Percentiles rank a stretch among this genome's conserved stretches.
Conservation (phyloP, 2,888 invertebrate species). For the Chloroclysta siterata region DNA sequence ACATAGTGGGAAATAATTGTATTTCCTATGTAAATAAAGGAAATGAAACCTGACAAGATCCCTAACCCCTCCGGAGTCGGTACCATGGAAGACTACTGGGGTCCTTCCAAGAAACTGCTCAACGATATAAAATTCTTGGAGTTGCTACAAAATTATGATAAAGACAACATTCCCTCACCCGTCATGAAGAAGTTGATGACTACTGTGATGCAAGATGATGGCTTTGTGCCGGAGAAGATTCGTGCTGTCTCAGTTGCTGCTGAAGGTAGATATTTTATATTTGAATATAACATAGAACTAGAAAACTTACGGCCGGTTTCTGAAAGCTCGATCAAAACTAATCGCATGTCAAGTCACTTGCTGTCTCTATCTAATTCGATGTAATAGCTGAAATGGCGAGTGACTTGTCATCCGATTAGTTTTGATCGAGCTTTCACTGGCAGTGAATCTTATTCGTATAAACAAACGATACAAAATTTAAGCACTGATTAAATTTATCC, state of each 20-base stretch:
- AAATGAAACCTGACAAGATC: slow-evolving; percentile 94
- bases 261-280: slow-evolving; percentile 88
- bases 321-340: too few species aligned
- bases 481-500: too few species aligned
- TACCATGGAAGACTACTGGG: slow-evolving; percentile 96
- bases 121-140: slow-evolving; percentile 97
- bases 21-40: slow-evolving; percentile 60
- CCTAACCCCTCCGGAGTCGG: slow-evolving; percentile 93
- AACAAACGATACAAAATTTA: too few species aligned
- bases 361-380: too few species aligned
- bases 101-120: slow-evolving; percentile 93
- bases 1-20: background rate
- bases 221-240: slow-evolving; percentile 96
- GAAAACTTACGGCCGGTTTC: too few species aligned
- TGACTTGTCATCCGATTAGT: too few species aligned
- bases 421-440: too few species aligned
- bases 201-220: slow-evolving; percentile 92
- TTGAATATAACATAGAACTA: too few species aligned
- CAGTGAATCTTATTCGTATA: background rate
- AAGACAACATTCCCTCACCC: slow-evolving; percentile 94
- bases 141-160: slow-evolving; percentile 93
- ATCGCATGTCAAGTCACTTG: too few species aligned
- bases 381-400: too few species aligned
- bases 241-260: slow-evolving; percentile 94
- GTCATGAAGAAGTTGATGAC: slow-evolving; percentile 94